Evolutionary conservation across 2,797 vertebrate species (phyloP).

Genomic region (Tapera naevia): DNA sequence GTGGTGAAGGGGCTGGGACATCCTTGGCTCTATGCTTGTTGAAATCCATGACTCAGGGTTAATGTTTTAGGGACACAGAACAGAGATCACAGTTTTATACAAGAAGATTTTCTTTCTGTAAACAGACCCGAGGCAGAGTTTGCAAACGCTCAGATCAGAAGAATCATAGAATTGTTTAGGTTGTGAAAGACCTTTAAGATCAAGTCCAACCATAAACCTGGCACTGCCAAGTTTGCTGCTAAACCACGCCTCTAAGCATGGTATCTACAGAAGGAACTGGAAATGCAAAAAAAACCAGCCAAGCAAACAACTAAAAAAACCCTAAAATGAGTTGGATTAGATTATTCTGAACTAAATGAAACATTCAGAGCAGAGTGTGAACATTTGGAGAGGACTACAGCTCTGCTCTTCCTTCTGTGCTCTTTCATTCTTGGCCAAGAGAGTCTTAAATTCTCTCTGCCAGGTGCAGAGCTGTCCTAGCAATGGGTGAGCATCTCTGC

Average conservation of each 20-base stretch:
- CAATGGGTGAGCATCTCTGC: not conserved
- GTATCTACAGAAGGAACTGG: not conserved
- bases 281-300: not conserved
- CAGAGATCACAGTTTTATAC: not conserved
- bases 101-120: not conserved
- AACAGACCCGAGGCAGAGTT: not conserved
- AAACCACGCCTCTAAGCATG: no score
- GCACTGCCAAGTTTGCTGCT: no score
- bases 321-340: not conserved
- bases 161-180: no score
- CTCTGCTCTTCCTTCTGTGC: not conserved
- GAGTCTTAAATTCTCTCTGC: not conserved
- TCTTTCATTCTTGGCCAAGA: not conserved
- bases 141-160: not conserved
- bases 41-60: not conserved
- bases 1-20: not conserved
- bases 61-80: not conserved
- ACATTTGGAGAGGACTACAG: not conserved
- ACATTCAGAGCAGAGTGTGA: not conserved
- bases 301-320: not conserved
- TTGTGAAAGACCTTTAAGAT: no score
- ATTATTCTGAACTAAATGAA: not conserved
- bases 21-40: not conserved
- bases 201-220: no score
- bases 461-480: not conserved